phyloP scores from a whole-genome alignment of 2,888 invertebrate genomes.

The Cheilosia impressa region DNA sequence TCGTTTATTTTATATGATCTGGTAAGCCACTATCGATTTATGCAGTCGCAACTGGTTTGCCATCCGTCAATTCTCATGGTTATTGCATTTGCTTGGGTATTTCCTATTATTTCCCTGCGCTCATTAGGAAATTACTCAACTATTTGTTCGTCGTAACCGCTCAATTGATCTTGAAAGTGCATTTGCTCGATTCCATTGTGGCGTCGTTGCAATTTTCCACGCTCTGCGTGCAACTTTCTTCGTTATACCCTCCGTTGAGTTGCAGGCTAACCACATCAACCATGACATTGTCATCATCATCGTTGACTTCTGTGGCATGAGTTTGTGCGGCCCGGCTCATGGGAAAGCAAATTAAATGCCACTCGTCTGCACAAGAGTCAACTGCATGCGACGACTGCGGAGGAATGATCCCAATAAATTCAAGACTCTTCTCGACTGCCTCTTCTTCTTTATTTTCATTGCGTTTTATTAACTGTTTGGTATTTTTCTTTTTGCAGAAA shows the following conservation, averaged over 20 bases:
- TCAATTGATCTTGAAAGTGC: conserved; percentile 74
- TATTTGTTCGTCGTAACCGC: conserved; percentile 68
- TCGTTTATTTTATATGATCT: conserved; percentile 52
- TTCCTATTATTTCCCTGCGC: conserved; percentile 7
- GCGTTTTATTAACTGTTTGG: conserved; percentile 23
- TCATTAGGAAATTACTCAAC: conserved; percentile 64
- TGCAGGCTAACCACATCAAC: conserved; percentile 61
- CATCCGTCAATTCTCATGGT: conserved; percentile 40
- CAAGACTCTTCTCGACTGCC: conserved; percentile 38
- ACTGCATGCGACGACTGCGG: conserved; percentile 15
- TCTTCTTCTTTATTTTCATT: conserved; percentile 2
- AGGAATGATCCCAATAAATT: conserved; percentile 59
- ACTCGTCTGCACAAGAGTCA: conserved; percentile 26
- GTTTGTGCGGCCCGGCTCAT: conserved; percentile 39
- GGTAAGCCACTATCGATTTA: conserved; percentile 21
- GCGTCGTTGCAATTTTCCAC: conserved; percentile 55
- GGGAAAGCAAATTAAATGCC: conserved; percentile 68
- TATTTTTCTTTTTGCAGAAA: conserved; percentile 78
- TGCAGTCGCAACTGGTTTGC: conserved; percentile 13
- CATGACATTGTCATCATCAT: conserved; percentile 71
- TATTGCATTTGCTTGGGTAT: conserved; percentile 19
- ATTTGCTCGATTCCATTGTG: conserved; percentile 56
- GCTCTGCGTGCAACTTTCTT: conserved; percentile 59
- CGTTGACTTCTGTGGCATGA: conserved; percentile 36
- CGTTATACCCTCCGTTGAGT: conserved; percentile 66